These are phyloP conservation scores for Trichogramma evanescens DNA, from an alignment of 2,888 invertebrate genomes.

Conservation along the genomic window DNA sequence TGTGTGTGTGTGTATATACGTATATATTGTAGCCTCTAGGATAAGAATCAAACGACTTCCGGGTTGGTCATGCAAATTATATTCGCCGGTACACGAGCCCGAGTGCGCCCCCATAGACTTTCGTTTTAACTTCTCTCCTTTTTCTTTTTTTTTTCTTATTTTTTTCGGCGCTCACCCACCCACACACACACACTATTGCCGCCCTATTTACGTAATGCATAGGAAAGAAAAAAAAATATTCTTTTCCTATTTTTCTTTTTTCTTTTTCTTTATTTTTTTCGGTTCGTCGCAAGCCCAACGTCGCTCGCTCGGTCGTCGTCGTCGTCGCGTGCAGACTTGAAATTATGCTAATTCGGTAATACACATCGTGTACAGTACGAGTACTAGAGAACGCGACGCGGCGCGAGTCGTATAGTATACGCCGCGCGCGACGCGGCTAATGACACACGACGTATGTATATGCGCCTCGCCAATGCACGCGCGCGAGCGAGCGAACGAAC, in stretches of 20 bases:
- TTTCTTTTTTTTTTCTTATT: background rate
- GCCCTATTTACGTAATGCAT: constrained; percentile 1
- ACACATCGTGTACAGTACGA: too few relatives aligned
- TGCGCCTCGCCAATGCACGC: background rate
- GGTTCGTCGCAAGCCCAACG: too few relatives aligned
- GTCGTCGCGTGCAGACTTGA: background rate
- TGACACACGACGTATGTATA: background rate
- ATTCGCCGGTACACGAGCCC: constrained; percentile 8
- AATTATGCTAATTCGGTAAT: background rate
- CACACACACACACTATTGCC: background rate
- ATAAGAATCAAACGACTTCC: constrained; percentile 31
- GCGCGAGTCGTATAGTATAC: background rate
- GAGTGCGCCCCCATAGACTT: background rate
- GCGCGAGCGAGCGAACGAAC: background rate
- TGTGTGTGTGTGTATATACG: too few relatives aligned
- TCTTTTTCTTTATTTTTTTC: too few relatives aligned
- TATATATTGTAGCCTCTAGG: background rate
- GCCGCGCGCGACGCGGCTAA: too few relatives aligned
- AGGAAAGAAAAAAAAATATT: background rate
- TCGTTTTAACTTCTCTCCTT: background rate
- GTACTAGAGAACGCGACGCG: background rate
- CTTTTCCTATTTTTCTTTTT: too few relatives aligned
- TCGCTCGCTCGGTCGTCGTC: too few relatives aligned
- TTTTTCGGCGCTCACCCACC: background rate
- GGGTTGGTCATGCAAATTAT: constrained; percentile 32